These are phyloP conservation scores for Syngnathus scovelli DNA, from an alignment of 2,113 vertebrate species.

Conservation along the genomic window DNA sequence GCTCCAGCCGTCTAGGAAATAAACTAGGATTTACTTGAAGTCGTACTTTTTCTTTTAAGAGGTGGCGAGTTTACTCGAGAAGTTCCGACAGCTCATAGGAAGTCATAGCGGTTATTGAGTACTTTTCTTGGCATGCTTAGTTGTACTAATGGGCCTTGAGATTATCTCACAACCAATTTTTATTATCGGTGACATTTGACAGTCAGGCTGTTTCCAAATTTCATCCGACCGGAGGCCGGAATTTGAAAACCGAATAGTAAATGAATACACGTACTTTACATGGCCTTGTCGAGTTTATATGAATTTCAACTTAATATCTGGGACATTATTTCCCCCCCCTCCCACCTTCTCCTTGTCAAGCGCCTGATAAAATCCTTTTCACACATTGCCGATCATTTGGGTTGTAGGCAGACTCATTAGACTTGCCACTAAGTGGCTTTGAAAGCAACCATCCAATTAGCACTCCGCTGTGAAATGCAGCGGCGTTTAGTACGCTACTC, in stretches of 20 bases:
- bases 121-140: no score
- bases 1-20: neutral
- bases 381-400: conserved; percentile 55
- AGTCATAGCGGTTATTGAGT: no score
- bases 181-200: neutral
- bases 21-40: neutral
- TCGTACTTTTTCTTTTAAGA: no score
- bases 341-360: conserved; percentile 46
- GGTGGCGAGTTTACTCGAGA: no score
- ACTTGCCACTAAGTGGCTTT: conserved; percentile 69
- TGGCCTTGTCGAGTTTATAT: conserved; percentile 33
- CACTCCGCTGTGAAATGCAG: conserved; percentile 67
- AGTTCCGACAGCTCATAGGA: no score
- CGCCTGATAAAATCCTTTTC: conserved; percentile 53
- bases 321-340: conserved; percentile 30
- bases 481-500: conserved; percentile 61
- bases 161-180: neutral
- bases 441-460: conserved; percentile 72
- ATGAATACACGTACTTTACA: neutral
- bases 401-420: conserved; percentile 67
- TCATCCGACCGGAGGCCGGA: neutral
- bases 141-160: no score
- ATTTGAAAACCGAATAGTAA: neutral
- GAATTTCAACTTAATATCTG: conserved; percentile 36
- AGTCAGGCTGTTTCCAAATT: neutral